Evolutionary conservation across 2,113 vertebrate genomes (phyloP).

Genomic region (Origma solitaria): DNA sequence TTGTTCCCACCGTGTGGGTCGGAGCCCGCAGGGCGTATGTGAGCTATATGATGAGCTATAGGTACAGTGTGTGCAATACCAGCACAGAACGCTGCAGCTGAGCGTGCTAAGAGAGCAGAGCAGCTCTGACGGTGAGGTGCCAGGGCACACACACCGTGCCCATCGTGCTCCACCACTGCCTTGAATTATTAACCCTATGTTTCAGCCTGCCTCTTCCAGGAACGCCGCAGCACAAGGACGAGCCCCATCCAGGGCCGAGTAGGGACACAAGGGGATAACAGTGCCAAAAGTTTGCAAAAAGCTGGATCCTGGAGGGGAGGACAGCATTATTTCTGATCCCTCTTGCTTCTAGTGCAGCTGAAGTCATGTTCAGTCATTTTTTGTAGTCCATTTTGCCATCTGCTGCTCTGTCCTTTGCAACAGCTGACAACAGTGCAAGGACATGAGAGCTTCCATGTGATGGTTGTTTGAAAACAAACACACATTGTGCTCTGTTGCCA

Average conservation of each 20-base stretch:
- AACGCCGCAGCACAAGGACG: neutral
- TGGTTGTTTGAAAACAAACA: constrained; percentile 33
- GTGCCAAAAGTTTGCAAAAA: neutral
- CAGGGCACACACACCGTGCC: too few species aligned
- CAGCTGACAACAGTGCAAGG: constrained; percentile 14
- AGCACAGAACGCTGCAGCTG: neutral
- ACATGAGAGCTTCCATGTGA: neutral
- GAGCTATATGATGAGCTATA: neutral
- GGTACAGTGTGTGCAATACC: neutral
- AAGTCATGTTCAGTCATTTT: neutral
- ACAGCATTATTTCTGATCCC: neutral
- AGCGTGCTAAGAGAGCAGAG: neutral
- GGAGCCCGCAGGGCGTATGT: neutral
- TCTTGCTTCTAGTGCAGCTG: neutral
- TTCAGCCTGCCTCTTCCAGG: neutral
- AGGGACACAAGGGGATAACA: neutral
- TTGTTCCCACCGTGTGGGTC: neutral
- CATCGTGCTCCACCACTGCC: fast-evolving
- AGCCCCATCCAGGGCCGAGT: fast-evolving
- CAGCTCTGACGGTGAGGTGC: neutral
- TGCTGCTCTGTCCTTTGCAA: constrained; percentile 20
- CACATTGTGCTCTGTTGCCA: neutral
- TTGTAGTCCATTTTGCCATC: constrained; percentile 24
- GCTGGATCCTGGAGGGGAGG: neutral
- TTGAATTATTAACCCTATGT: too few species aligned